phyloP scores from a whole-genome alignment of 2,888 invertebrate species.

The Eristalis tenax region DNA sequence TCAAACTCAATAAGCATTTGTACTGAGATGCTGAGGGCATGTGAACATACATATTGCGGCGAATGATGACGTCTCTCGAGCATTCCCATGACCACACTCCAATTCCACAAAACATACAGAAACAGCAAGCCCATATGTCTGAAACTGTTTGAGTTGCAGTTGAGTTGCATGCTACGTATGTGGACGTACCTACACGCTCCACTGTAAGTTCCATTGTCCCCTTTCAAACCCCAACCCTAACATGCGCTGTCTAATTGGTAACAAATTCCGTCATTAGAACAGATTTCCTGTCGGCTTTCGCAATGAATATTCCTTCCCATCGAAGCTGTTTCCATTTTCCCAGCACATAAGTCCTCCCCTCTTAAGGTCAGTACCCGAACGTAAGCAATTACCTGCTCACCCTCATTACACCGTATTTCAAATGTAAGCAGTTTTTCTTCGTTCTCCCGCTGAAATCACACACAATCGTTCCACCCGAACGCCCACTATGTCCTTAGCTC shows the following conservation, averaged over 20 bases:
- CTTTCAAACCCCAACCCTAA: neutral
- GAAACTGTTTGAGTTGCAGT: too few relatives aligned
- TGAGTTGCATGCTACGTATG: too few relatives aligned
- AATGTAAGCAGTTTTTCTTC: conserved; percentile 39
- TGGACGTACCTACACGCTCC: too few relatives aligned
- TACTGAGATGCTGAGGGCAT: too few relatives aligned
- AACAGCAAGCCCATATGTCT: too few relatives aligned
- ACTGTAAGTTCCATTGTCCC: too few relatives aligned
- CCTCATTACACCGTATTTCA: conserved; percentile 14
- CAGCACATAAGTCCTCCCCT: neutral
- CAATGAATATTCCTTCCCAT: neutral
- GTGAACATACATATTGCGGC: too few relatives aligned
- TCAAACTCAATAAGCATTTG: too few relatives aligned
- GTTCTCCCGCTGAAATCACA: neutral
- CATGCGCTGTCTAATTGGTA: neutral
- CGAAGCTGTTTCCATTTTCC: neutral
- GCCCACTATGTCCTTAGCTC: neutral
- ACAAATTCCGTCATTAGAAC: neutral
- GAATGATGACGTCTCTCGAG: too few relatives aligned
- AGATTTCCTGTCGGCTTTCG: neutral
- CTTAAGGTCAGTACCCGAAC: neutral
- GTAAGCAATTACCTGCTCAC: conserved; percentile 32
- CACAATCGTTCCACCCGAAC: neutral
- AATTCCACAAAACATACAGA: too few relatives aligned
- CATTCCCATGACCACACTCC: too few relatives aligned